Evolutionary conservation across 2,888 invertebrate species (phyloP).

Genomic region (Microctonus hyperodae): DNA sequence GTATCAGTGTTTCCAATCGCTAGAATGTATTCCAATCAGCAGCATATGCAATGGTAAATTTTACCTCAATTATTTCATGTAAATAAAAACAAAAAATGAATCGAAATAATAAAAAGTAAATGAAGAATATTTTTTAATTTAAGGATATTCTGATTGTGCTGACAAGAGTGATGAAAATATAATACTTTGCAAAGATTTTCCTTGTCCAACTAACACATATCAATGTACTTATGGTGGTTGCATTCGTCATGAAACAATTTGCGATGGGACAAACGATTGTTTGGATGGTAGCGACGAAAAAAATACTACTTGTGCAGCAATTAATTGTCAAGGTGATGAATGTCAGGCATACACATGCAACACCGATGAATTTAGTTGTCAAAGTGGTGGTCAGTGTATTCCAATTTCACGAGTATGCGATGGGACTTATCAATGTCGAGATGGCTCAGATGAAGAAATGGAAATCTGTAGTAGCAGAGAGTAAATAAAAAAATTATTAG

Average conservation of each 20-base stretch:
- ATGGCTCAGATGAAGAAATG: constrained; percentile 47
- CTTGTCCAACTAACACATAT: constrained; percentile 45
- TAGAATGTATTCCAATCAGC: constrained; percentile 43
- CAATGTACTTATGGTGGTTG: constrained; percentile 51
- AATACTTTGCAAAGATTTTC: constrained; percentile 44
- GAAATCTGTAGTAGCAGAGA: constrained; percentile 36
- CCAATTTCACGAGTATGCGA: constrained; percentile 44
- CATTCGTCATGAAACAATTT: constrained; percentile 47
- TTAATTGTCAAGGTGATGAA: constrained; percentile 41
- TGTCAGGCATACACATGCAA: constrained; percentile 43
- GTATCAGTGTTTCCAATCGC: constrained; percentile 43
- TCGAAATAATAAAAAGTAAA: constrained; percentile 1
- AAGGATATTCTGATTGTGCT: constrained; percentile 47
- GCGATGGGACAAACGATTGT: constrained; percentile 50
- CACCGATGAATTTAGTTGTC: constrained; percentile 45
- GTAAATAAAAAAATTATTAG: constrained; percentile 39
- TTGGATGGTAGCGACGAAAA: constrained; percentile 50
- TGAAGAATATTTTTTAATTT: constrained; percentile 3
- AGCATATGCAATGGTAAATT: constrained; percentile 46
- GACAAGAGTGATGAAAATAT: constrained; percentile 49
- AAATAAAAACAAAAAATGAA: constrained; percentile 4
- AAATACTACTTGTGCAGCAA: constrained; percentile 37
- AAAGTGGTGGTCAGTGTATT: constrained; percentile 45
- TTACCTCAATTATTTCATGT: neutral
- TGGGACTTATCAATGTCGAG: constrained; percentile 48